These are phyloP conservation scores for Scortum barcoo DNA, from an alignment of 2,113 vertebrate species.

Conservation along the genomic window DNA sequence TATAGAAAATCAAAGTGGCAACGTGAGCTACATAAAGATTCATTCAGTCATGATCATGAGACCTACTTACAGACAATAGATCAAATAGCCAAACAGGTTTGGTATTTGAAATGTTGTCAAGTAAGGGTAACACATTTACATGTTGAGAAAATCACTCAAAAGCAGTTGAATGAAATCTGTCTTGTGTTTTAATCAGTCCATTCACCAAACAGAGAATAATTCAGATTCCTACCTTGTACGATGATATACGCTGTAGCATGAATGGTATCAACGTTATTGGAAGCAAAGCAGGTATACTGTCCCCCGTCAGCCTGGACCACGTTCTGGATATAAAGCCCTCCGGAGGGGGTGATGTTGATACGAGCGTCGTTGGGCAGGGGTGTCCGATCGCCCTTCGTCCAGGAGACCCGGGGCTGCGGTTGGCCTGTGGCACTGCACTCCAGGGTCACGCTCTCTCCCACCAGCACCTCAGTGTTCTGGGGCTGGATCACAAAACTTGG, in stretches of 20 bases:
- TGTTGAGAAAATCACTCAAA: no score
- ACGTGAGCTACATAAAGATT: background rate
- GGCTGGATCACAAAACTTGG: constrained; percentile 98
- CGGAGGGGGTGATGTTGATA: constrained; percentile 91
- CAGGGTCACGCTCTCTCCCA: constrained; percentile 96
- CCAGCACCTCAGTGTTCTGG: constrained; percentile 96
- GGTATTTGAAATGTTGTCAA: no score
- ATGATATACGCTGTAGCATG: constrained; percentile 93
- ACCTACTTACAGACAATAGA: background rate
- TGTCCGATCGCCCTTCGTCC: constrained; percentile 92
- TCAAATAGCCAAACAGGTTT: no score
- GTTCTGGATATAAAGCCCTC: constrained; percentile 95
- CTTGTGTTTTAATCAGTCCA: no score
- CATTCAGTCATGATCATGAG: background rate
- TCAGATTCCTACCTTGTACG: constrained; percentile 89
- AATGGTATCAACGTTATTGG: constrained; percentile 93
- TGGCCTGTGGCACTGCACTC: constrained; percentile 97
- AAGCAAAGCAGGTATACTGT: constrained; percentile 95
- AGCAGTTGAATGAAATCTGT: no score
- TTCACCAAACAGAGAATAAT: background rate
- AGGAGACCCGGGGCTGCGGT: constrained; percentile 91
- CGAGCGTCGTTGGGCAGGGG: constrained; percentile 91
- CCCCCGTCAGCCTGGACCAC: constrained; percentile 91
- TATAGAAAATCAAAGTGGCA: background rate
- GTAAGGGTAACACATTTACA: no score